A percentile compares a stretch with the other conserved stretches of the same genome.
These are phyloP conservation scores for Boleophthalmus pectinirostris DNA, from an alignment of 2,113 vertebrate genomes.

Conservation along the genomic window DNA sequence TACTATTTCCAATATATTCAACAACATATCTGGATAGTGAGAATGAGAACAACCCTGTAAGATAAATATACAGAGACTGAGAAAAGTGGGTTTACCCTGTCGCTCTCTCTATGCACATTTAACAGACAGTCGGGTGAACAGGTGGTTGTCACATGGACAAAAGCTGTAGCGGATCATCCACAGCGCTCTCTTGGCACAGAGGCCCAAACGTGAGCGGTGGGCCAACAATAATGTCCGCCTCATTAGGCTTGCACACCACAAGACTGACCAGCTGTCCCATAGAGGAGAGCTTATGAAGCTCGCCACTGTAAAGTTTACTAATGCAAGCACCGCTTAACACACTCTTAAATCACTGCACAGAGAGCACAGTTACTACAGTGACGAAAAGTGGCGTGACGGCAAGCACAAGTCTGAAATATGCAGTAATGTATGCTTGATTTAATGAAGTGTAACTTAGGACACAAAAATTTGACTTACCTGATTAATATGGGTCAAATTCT, in stretches of 20 bases:
- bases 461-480: no score
- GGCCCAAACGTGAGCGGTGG: neutral
- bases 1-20: no score
- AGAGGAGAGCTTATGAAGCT: constrained; percentile 34
- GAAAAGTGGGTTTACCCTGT: neutral
- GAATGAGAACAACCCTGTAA: neutral
- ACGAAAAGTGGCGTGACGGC: constrained; percentile 1
- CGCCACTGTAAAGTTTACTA: constrained; percentile 46
- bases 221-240: constrained; percentile 65
- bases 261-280: constrained; percentile 53
- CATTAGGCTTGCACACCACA: constrained; percentile 54
- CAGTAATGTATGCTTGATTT: neutral
- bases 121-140: constrained; percentile 59
- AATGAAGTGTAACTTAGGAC: neutral
- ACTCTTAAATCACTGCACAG: constrained; percentile 34
- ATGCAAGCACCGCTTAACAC: constrained; percentile 40
- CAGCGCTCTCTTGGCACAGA: constrained; percentile 59
- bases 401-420: neutral
- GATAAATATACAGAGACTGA: neutral
- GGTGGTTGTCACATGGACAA: constrained; percentile 54
- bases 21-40: no score
- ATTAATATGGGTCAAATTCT: no score
- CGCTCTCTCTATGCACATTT: constrained; percentile 22
- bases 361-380: constrained; percentile 22
- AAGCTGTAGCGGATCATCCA: constrained; percentile 43